Evolutionary conservation across 2,888 invertebrate genomes (phyloP), one percentile per base, ranked within the genome.

Genomic region (Parochlus steinenii): DNA sequence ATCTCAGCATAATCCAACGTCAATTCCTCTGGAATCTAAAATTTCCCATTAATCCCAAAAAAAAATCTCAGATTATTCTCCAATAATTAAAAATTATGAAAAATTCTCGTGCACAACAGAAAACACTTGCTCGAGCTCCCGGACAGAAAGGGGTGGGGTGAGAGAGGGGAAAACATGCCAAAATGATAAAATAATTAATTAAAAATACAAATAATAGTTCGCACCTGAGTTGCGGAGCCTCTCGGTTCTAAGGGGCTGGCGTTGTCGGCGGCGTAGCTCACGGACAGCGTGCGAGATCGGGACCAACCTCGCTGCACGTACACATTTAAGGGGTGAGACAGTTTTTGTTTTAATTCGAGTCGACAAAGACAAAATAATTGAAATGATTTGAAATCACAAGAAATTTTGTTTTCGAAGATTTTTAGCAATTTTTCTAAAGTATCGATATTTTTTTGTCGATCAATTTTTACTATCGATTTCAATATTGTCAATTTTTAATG

Each of bases 1-100:
- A 97, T 81, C 58, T 98, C 97, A 1, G 92, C 83, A 53, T 93
- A 93, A 59, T 90, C 90, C 35, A 90, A 58, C 43, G 81, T 83
- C 24, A 89, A 65, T 50, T 90, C 90, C 52, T 90, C 87, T 1
- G 82, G 79, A 46, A 82, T 78, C 64, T 67, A 45, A 51, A 28
- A 23, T 20, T 17, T 19, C 5, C 5, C 6, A 16, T 30, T 17
- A 10, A 14, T 15, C 6, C 6, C 7, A 16, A 5, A 20, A 15
- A 39, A 31, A 25, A 31, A 16, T 27, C 19, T 17, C 31, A 31
- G 12, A 31, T 7, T 17, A n/a, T 31, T 14, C 17, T n/a, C n/a
- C n/a, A n/a, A 29, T 6, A 10, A 16, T 14, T 12, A 29, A 15
- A 29, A 29, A 29, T 16, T 16, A 11, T 29, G 15, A 16, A n/a